phyloP scores from a whole-genome alignment of 2,797 vertebrate species.

The Myripristis murdjan region DNA sequence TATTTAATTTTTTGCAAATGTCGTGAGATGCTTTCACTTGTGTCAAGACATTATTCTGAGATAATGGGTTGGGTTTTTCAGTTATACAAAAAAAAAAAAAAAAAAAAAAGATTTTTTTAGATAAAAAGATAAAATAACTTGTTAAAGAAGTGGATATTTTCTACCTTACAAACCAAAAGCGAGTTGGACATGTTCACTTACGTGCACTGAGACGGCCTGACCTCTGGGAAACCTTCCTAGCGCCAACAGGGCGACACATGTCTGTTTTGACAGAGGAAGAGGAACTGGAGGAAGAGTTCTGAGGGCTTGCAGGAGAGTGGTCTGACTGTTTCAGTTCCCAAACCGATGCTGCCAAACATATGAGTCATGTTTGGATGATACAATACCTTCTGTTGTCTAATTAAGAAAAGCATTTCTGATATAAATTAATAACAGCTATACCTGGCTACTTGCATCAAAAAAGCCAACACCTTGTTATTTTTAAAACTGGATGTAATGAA shows the following conservation, averaged over 20 bases:
- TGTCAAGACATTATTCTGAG: not conserved
- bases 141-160: not conserved
- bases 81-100: too few relatives aligned
- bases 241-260: constrained; percentile 84
- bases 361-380: constrained; percentile 38
- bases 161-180: not conserved
- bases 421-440: constrained; percentile 9
- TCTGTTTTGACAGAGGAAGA: constrained; percentile 87
- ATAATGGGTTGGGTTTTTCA: too few relatives aligned
- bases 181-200: constrained; percentile 72
- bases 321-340: constrained; percentile 88
- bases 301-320: constrained; percentile 79
- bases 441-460: constrained; percentile 3
- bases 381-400: constrained; percentile 24
- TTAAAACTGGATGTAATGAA: constrained; percentile 10
- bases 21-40: constrained; percentile 2
- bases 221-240: constrained; percentile 92
- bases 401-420: constrained; percentile 1
- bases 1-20: not conserved
- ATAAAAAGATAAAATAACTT: not conserved
- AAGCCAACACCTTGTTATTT: constrained; percentile 1
- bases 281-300: constrained; percentile 81
- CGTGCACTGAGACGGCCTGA: constrained; percentile 92
- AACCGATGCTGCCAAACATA: constrained; percentile 55
- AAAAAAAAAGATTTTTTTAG: too few relatives aligned